Evolutionary conservation across 37 sponge, comb jelly and placozoan species (phyloP), one percentile per base, ranked within the genome.

Genomic region (Axinella damicornis): DNA sequence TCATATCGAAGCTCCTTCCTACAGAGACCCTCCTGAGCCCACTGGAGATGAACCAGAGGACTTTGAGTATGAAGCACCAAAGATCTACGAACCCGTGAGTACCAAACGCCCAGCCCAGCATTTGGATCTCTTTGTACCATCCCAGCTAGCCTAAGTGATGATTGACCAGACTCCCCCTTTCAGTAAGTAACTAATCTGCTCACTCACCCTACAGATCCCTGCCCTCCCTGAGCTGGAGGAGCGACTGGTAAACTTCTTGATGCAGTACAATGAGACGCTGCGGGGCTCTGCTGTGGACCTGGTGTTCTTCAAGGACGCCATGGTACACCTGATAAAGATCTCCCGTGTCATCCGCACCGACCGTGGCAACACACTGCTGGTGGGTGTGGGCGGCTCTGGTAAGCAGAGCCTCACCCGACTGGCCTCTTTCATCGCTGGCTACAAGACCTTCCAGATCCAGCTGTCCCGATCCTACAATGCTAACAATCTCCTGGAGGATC

Each of bases 221-320:
- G 32, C 95, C 0, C 80, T 81, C 39, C 57, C 74, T 39, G 95
- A 91, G 41, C 40, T 96, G 73, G 77, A 95, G 62, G 96, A 95
- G 69, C 78, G 89, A 20, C 87, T 99, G 60, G 78, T 17, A 1
- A 83, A 74, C 54, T 99, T 70, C 79, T 78, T 95, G 76, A 75
- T 64, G 66, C 96, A 95, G 83, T 99, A 88, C 85, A 99, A 99
- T 83, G 97, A 99, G 76, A 97, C 96, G 21, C 89, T 99, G 0
- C 79, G 99, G 39, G 99, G 99, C 25, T 77, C 99, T 32, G 98
- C 96, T 18, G 95, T 99, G 99, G 99, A 99, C 63, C 93, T 99
- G 33, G 99, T 99, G 56, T 99, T 99, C 93, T 99, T 99, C 94
- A 96, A 97, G 61, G 99, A 99, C 73, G 99, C 99, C 54, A 95